These are phyloP conservation scores for Morbakka virulenta DNA, from an alignment of 30 jellyfish, hydroid and myxozoan genomes.

Conservation along the genomic window DNA sequence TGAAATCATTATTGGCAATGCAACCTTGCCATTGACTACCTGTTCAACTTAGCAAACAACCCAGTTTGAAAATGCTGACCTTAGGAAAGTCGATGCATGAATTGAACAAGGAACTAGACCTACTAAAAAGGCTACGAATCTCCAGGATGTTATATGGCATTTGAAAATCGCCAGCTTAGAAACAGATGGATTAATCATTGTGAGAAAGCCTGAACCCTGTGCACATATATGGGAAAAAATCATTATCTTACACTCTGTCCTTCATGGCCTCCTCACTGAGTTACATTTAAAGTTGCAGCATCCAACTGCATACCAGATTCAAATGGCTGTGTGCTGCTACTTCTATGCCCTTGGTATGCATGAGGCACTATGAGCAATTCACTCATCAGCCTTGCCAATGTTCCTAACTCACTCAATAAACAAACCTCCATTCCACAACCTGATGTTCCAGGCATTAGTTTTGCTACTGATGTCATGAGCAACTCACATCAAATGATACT, in stretches of 20 bases:
- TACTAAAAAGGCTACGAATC: neutral
- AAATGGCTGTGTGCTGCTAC: constrained; percentile 3
- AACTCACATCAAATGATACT: constrained; percentile 40
- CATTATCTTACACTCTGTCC: constrained; percentile 23
- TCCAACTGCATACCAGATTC: constrained; percentile 27
- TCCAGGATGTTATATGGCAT: neutral
- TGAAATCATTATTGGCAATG: no score
- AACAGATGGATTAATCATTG: constrained; percentile 1
- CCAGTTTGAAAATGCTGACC: no score
- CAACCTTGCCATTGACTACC: no score
- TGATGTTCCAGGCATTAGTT: constrained; percentile 10
- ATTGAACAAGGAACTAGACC: no score
- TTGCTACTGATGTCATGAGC: no score
- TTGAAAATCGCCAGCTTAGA: no score
- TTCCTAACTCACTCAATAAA: neutral
- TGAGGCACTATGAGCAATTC: no score
- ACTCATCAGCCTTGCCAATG: neutral
- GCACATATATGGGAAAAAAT: constrained; percentile 1
- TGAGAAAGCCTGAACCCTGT: neutral
- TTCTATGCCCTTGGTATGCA: constrained; percentile 43
- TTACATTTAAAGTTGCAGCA: constrained; percentile 33
- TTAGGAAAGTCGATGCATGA: no score
- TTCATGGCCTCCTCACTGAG: constrained; percentile 46
- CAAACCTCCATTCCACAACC: constrained; percentile 20
- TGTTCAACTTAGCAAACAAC: no score